Base-by-base conservation (phyloP, 2,113 vertebrate genomes). In the Pedionomus torquatus region DNA sequence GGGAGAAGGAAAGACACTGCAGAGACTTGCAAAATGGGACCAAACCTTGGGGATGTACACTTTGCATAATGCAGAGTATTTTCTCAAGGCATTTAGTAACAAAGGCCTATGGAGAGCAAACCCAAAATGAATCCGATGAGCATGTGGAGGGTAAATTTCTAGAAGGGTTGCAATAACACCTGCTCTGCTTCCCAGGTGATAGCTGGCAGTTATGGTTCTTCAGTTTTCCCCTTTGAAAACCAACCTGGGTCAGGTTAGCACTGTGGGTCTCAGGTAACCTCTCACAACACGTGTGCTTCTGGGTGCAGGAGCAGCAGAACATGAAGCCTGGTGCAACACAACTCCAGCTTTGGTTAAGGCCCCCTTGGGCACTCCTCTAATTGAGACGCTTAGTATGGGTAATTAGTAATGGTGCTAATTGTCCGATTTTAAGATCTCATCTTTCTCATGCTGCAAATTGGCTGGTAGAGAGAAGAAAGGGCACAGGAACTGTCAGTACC, bases 341-440 rank as follows among this genome's bases (percentile, higher is more conserved):
- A 31, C 17, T 82, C 55, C 65, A 82, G 89, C 58, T 78, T 86
- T 46, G 39, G 23, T 55, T 89, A 83, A 84, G 48, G 41, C 5
- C 41, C 89, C 80, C 77, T 90, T 2, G 4, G 83, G 93, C 91
- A 81, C 54, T 66, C 48, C 78, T 87, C 52, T 95, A 93, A 97
- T 72, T 87, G 91, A 84, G 61, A 64, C 5, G 13, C 69, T 95
- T 87, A 87, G 33, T 49, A 37, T 2, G 1, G 43, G 54, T 96
- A 95, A 87, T 97, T 96, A 96, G 83, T 52, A 69, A 93, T 57
- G 87, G 57, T 1, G 10, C 65, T 94, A 94, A 94, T 37, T 80
- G 92, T 91, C 96, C 58, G 0, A 89, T 95, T 91, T 87, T 87
- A 89, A 92, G 80, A 84, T 95, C 72, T 82, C 80, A 87, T 84